Conservation (phyloP, 1,140 invertebrate species). For the Drosophila pallidifrons region DNA sequence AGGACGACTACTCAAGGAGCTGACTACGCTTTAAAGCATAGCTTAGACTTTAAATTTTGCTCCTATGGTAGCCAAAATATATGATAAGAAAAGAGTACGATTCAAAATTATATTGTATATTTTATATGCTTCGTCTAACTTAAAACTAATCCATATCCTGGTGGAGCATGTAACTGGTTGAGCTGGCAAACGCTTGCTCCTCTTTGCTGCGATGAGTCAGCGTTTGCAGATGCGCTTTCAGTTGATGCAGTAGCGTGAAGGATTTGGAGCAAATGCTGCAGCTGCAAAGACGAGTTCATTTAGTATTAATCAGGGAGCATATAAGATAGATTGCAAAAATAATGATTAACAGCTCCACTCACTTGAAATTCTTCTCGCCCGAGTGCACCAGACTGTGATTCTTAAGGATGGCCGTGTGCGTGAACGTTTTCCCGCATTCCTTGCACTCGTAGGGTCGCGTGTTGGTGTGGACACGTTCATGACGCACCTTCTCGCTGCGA, state of each 20-base stretch:
- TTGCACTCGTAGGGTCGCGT: constrained; percentile 87
- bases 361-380: constrained; percentile 75
- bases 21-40: not conserved
- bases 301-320: too few species aligned
- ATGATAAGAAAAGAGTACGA: not conserved
- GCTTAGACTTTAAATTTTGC: not conserved
- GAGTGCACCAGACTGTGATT: constrained; percentile 73
- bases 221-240: constrained; percentile 78
- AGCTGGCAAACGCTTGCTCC: constrained; percentile 34
- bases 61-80: constrained; percentile 30
- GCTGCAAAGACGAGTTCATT: constrained; percentile 40
- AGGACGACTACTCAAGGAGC: constrained; percentile 15
- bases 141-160: not conserved
- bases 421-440: constrained; percentile 87
- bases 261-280: constrained; percentile 72
- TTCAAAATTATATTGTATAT: constrained; percentile 1
- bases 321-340: not conserved
- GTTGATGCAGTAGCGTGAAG: constrained; percentile 72
- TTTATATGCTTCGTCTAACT: not conserved
- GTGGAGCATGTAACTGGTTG: not conserved
- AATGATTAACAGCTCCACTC: not conserved
- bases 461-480: constrained; percentile 86
- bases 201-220: constrained; percentile 66
- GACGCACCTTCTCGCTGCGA: constrained; percentile 72
- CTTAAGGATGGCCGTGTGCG: constrained; percentile 85